Conservation (phyloP, 1,140 invertebrate species). For the Aphelenchoides besseyi region DNA sequence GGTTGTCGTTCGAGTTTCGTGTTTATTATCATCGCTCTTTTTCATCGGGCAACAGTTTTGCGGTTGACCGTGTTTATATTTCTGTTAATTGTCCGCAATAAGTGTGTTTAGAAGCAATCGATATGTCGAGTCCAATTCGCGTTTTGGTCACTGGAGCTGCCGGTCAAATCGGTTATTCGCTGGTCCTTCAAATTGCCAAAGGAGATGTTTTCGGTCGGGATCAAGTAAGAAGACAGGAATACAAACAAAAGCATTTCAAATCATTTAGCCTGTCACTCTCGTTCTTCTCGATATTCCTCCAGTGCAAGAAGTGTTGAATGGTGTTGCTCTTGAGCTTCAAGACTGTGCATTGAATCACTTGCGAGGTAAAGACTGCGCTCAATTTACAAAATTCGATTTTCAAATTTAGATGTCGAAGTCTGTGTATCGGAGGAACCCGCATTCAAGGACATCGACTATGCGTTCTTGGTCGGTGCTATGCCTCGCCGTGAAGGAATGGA, state of each 20-base stretch:
- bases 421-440: slow-evolving; percentile 81
- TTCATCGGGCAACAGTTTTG: too few relatives aligned
- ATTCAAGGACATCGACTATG: slow-evolving; percentile 92
- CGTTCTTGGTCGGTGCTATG: slow-evolving; percentile 98
- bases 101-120: too few relatives aligned
- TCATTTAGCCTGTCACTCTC: slow-evolving; percentile 75
- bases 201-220: slow-evolving; percentile 88
- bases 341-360: slow-evolving; percentile 93
- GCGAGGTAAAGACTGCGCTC: slow-evolving; percentile 64
- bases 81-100: too few relatives aligned
- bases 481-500: slow-evolving; percentile 98
- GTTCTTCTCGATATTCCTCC: slow-evolving; percentile 89
- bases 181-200: slow-evolving; percentile 74
- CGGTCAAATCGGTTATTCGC: slow-evolving; percentile 90
- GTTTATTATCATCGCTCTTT: too few relatives aligned
- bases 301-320: slow-evolving; percentile 89
- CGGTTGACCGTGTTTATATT: too few relatives aligned
- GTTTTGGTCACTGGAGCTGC: slow-evolving; percentile 96
- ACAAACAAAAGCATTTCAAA: slow-evolving; percentile 27
- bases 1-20: too few relatives aligned
- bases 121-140: slow-evolving; percentile 67
- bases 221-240: slow-evolving; percentile 17
- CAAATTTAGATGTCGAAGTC: slow-evolving; percentile 73
- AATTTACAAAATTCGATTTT: slow-evolving; percentile 10
- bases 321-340: slow-evolving; percentile 92